Evolutionary conservation across 30 jellyfish, hydroid and myxozoan species (phyloP).

Genomic region (Hydractinia symbiolongicarpus): DNA sequence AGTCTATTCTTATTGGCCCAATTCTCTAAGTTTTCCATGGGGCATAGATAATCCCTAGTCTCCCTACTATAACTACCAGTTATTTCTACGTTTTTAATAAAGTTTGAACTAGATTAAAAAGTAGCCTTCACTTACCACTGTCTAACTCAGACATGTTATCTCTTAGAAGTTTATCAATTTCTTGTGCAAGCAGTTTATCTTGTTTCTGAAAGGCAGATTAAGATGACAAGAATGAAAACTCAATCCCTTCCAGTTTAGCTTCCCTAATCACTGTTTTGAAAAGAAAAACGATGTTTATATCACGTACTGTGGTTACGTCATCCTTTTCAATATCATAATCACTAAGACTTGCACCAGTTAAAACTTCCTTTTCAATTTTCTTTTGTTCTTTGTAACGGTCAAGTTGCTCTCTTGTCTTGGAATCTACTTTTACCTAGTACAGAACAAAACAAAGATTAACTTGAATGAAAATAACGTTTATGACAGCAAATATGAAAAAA

Average conservation of each 20-base stretch:
- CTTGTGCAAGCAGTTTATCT: conserved; percentile 53
- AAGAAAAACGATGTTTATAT: too few species aligned
- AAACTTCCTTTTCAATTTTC: conserved; percentile 63
- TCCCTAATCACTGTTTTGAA: neutral
- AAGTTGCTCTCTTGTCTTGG: conserved; percentile 88
- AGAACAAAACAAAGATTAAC: neutral
- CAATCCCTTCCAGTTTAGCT: neutral
- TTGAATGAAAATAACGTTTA: neutral
- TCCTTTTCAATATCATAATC: conserved; percentile 91
- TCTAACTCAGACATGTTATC: conserved; percentile 73
- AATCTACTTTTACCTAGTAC: conserved; percentile 85
- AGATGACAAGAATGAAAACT: neutral
- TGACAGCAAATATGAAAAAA: neutral
- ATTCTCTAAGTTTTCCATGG: too few species aligned
- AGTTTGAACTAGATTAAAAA: too few species aligned
- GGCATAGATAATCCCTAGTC: too few species aligned
- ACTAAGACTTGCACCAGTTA: conserved; percentile 22
- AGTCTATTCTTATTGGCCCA: too few species aligned
- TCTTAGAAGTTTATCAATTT: conserved; percentile 50
- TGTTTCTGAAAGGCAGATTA: conserved; percentile 27
- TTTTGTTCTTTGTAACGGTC: conserved; percentile 75
- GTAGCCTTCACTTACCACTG: conserved; percentile 51
- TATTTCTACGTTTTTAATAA: too few species aligned
- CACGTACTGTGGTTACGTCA: conserved; percentile 73
- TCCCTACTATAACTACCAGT: too few species aligned